Conservation (phyloP, 2,888 invertebrate genomes). For the Amaurobius ferox region DNA sequence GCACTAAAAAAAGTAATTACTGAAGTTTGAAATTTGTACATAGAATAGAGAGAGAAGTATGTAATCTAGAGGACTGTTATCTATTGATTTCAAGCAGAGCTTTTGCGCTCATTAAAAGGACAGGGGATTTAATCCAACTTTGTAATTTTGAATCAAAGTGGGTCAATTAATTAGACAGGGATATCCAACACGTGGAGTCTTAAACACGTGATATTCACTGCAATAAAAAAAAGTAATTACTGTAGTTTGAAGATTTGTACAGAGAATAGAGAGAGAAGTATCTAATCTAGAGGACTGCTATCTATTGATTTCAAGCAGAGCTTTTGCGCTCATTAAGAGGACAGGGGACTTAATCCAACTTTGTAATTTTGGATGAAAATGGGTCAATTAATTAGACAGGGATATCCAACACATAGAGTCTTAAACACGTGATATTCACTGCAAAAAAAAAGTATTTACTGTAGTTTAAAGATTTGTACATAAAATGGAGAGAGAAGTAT, state of each 20-base stretch:
- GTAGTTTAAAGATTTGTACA: too few species aligned
- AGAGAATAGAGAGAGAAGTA: too few species aligned
- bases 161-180: constrained; percentile 8
- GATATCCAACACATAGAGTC: not conserved
- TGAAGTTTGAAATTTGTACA: too few species aligned
- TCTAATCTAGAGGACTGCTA: too few species aligned
- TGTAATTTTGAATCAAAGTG: not conserved
- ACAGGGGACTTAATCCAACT: not conserved
- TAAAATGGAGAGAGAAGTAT: too few species aligned
- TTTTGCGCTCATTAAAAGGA: too few species aligned
- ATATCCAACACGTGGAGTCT: constrained; percentile 3
- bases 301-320: too few species aligned
- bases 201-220: not conserved
- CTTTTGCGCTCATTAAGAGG: not conserved
- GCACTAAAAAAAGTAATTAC: not conserved
- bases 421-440: not conserved
- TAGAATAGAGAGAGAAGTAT: too few species aligned
- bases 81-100: too few species aligned
- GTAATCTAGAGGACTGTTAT: too few species aligned
- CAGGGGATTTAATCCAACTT: not conserved
- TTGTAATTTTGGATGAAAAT: not conserved
- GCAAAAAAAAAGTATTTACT: not conserved
- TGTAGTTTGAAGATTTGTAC: too few species aligned
- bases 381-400: constrained; percentile 8
- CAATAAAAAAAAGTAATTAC: not conserved